Evolutionary conservation across 2,888 invertebrate genomes (phyloP).

Genomic region (Spilarctia lutea): DNA sequence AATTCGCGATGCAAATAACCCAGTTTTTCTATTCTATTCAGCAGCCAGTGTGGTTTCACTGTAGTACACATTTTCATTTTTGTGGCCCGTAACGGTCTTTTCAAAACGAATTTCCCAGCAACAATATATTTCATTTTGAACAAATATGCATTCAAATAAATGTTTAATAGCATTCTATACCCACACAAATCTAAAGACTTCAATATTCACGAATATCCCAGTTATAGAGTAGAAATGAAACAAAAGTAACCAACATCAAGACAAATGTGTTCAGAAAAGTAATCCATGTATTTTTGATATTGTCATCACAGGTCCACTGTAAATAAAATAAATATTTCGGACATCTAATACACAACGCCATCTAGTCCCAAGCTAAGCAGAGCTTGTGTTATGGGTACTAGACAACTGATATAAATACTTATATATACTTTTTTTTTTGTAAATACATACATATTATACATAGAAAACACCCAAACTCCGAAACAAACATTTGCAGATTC

Average conservation of each 20-base stretch:
- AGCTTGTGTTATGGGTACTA: too few species aligned
- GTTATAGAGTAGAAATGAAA: background rate
- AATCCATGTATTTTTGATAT: background rate
- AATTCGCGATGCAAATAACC: slow-evolving; percentile 11
- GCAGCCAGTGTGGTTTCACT: slow-evolving; percentile 10
- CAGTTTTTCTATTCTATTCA: slow-evolving; percentile 17
- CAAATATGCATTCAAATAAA: slow-evolving; percentile 35
- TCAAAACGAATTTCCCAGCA: slow-evolving; percentile 35
- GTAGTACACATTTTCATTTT: slow-evolving; percentile 13
- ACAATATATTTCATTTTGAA: slow-evolving; percentile 37
- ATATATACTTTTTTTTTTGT: too few species aligned
- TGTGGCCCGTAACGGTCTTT: slow-evolving; percentile 18
- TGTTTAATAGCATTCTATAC: slow-evolving; percentile 19
- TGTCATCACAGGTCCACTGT: background rate
- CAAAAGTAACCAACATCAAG: background rate
- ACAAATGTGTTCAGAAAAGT: background rate
- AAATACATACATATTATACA: too few species aligned
- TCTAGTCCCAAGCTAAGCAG: too few species aligned
- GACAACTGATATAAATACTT: too few species aligned
- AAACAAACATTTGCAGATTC: too few species aligned
- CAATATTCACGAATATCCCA: background rate
- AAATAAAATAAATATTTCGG: too few species aligned
- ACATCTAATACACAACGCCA: too few species aligned
- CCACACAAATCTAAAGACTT: too few species aligned
- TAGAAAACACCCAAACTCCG: too few species aligned